Evolutionary conservation across 2,888 invertebrate species (phyloP).

Genomic region (Thecocarcelia acutangulata): DNA sequence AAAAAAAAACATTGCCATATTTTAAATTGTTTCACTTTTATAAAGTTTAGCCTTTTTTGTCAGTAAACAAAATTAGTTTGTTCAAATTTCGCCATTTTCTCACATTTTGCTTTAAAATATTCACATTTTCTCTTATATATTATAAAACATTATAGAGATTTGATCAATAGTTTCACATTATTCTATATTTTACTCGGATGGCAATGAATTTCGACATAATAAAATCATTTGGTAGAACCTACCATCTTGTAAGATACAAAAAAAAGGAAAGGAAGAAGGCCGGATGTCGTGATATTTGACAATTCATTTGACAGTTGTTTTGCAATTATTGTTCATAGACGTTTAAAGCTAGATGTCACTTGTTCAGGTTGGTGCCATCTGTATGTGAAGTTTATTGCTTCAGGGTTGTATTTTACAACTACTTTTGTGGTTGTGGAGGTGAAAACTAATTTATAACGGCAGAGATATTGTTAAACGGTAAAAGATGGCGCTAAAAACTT

Average conservation of each 20-base stretch:
- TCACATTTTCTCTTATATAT: conserved; percentile 34
- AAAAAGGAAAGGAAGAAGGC: conserved; percentile 78
- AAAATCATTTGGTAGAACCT: conserved; percentile 74
- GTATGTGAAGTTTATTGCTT: background rate
- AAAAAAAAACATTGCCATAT: conserved; percentile 58
- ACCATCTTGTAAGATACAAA: conserved; percentile 81
- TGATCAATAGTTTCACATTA: conserved; percentile 56
- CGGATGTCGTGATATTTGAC: conserved; percentile 74
- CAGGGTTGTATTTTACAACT: conserved; percentile 33
- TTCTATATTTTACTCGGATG: conserved; percentile 73
- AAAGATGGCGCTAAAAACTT: background rate
- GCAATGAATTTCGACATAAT: conserved; percentile 73
- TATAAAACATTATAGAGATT: background rate
- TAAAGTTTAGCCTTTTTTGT: background rate
- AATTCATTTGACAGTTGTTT: conserved; percentile 68
- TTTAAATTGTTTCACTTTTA: no score
- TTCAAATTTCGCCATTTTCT: background rate
- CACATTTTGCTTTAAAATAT: conserved; percentile 44
- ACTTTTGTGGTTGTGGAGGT: background rate
- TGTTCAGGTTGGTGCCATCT: background rate
- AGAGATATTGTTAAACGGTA: background rate
- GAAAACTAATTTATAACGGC: background rate
- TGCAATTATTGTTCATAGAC: conserved; percentile 66
- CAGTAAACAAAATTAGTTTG: background rate
- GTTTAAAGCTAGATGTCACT: background rate